Evolutionary conservation across 1,140 invertebrate species (phyloP).

Genomic region (Arion vulgaris): DNA sequence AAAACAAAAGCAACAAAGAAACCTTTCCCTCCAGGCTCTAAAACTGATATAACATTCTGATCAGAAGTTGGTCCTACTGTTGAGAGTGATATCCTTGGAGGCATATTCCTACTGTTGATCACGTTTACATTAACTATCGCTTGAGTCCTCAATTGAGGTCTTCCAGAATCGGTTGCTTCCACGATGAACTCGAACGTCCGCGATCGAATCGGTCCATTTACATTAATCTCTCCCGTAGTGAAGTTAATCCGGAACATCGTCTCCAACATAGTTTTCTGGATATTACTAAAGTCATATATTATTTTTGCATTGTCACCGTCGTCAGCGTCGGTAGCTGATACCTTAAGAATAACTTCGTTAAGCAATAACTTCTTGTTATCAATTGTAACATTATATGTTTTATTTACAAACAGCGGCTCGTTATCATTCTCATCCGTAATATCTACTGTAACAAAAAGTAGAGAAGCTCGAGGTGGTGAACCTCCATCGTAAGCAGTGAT

Average conservation of each 20-base stretch:
- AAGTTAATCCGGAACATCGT: constrained; percentile 52
- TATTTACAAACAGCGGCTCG: constrained; percentile 81
- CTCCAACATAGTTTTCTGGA: constrained; percentile 52
- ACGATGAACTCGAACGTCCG: constrained; percentile 81
- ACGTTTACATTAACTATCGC: constrained; percentile 91
- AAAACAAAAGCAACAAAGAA: constrained; percentile 57
- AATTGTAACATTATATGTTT: constrained; percentile 86
- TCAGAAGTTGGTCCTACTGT: constrained; percentile 40
- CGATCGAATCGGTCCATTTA: constrained; percentile 41
- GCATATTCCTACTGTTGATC: constrained; percentile 53
- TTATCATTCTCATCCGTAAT: constrained; percentile 70
- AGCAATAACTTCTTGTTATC: constrained; percentile 47
- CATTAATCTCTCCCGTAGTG: constrained; percentile 54
- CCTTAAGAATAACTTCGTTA: constrained; percentile 69
- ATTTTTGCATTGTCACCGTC: constrained; percentile 85
- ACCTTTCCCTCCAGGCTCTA: constrained; percentile 48
- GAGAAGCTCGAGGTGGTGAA: constrained; percentile 43
- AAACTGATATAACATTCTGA: constrained; percentile 80
- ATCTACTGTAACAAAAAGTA: constrained; percentile 78
- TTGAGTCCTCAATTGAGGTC: constrained; percentile 89
- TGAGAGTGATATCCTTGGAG: constrained; percentile 78
- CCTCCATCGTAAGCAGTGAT: constrained; percentile 83
- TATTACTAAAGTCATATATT: constrained; percentile 80
- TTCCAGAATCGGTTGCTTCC: constrained; percentile 92
- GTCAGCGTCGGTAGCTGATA: constrained; percentile 86